Base-by-base conservation (phyloP, 2,888 invertebrate genomes). In the Criorhina ranunculi region DNA sequence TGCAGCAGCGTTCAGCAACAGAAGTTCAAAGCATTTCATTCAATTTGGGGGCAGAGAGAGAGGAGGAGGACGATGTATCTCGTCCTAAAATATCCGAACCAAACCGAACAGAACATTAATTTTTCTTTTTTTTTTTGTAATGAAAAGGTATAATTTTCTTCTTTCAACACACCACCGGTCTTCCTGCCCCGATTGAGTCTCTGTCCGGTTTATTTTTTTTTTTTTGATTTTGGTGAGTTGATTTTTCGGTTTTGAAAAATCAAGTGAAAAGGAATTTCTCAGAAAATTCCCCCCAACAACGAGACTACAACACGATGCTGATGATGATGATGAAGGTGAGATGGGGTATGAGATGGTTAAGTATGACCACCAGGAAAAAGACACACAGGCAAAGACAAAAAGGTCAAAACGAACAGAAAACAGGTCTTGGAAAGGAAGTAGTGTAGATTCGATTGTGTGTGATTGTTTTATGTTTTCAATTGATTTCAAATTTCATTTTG, bases 21-120 rank as follows among this genome's bases (percentile, higher is more conserved):
- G 85, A 75, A 85, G 85, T 85, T 85, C 70, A 85, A 85, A 85
- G 79, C 85, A 80, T 85, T 85, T 85, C 80, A 85, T 85, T 85
- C 75, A 85, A 80, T 60, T 33, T 79, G 57, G 59, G 9, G 55
- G 19, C 35, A 64, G 51, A 31, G 49, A 60, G 66, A 49, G 35
- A 53, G 40, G 57, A 7, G 12, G 31, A 40, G n/a, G 46, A 55
- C 35, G 44, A 67, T 59, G 24, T 3, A 24, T 24, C 24, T 78
- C 79, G 79, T 82, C 78, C 78, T 77, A 72, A 82, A 82, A 79
- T 79, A 75, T 57, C 59, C 77, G 12, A 66, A 77, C 62, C 46
- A 12, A 37, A 49, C 15, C 35, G 29, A 77, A 69, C 17, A 24
- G 24, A 24, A 62, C 62, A 69, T 24, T 4, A 24, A 24, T 78